These are phyloP conservation scores for Microplitis demolitor DNA, from an alignment of 1,140 invertebrate genomes.

Conservation along the genomic window DNA sequence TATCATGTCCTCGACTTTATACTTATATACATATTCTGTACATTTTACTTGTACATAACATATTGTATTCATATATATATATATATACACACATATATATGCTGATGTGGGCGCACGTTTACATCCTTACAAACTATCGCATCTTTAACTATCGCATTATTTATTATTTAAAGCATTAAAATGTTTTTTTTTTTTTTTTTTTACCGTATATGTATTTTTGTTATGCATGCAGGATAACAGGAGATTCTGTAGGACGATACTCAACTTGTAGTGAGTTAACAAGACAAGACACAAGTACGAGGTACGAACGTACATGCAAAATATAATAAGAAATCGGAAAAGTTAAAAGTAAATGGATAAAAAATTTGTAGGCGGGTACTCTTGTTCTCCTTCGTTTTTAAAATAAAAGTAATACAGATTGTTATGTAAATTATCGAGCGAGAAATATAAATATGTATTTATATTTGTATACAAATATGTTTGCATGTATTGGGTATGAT, in stretches of 20 bases:
- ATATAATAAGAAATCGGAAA: conserved; percentile 4
- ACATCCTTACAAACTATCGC: background rate
- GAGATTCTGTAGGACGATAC: no score
- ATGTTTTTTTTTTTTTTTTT: background rate
- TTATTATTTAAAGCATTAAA: background rate
- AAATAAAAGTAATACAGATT: conserved; percentile 13
- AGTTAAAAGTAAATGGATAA: background rate
- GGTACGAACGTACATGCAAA: conserved; percentile 11
- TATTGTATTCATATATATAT: no score
- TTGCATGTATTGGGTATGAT: background rate
- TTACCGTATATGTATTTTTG: background rate
- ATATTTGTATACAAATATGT: background rate
- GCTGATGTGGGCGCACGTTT: background rate
- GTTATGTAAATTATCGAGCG: conserved; percentile 43
- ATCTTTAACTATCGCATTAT: background rate
- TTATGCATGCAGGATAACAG: background rate
- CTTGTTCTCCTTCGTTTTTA: conserved; percentile 20
- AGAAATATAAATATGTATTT: background rate
- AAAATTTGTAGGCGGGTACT: conserved; percentile 35
- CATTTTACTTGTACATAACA: background rate
- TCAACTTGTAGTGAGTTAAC: no score
- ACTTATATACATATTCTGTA: background rate
- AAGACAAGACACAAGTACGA: no score
- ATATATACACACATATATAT: no score
- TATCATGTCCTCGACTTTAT: background rate